Conservation (phyloP, 1,140 invertebrate species). For the Linepithema humile region DNA sequence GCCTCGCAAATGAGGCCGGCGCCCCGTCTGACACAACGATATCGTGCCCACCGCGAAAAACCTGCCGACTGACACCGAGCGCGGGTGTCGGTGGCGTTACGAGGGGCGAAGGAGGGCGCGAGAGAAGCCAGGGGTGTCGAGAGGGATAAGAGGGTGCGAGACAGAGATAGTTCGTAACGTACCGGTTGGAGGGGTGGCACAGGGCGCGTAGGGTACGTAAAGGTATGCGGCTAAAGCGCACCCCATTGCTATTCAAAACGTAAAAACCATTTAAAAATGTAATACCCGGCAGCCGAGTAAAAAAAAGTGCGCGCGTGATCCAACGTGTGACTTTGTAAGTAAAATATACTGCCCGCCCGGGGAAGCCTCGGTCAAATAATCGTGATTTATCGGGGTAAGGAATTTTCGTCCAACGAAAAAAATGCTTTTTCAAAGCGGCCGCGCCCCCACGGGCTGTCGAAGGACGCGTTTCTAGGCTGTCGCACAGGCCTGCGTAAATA, state of each 20-base stretch:
- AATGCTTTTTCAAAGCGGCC: slow-evolving; percentile 62
- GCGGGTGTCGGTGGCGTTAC: slow-evolving; percentile 15
- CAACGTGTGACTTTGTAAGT: slow-evolving; percentile 83
- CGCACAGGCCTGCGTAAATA: background rate
- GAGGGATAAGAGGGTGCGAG: slow-evolving; percentile 26
- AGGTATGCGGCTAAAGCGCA: slow-evolving; percentile 63
- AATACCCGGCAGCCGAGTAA: slow-evolving; percentile 77
- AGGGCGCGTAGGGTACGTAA: slow-evolving; percentile 42
- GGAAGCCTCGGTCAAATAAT: slow-evolving; percentile 84
- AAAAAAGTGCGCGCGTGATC: slow-evolving; percentile 79
- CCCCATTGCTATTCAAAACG: slow-evolving; percentile 84
- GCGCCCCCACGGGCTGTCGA: background rate
- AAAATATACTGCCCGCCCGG: slow-evolving; percentile 82
- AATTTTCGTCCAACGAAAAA: slow-evolving; percentile 78
- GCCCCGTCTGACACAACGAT: slow-evolving; percentile 80
- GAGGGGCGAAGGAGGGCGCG: background rate
- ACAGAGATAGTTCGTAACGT: slow-evolving; percentile 54
- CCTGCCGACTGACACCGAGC: slow-evolving; percentile 46
- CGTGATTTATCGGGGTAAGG: slow-evolving; percentile 83
- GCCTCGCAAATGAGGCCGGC: slow-evolving; percentile 81
- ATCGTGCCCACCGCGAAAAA: slow-evolving; percentile 68
- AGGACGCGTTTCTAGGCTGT: slow-evolving; percentile 5
- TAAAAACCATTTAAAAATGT: slow-evolving; percentile 85
- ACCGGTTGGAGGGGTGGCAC: slow-evolving; percentile 27
- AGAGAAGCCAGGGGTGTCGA: background rate